phyloP scores from a whole-genome alignment of 2,888 invertebrate genomes.

The Drosophila emarginata region DNA sequence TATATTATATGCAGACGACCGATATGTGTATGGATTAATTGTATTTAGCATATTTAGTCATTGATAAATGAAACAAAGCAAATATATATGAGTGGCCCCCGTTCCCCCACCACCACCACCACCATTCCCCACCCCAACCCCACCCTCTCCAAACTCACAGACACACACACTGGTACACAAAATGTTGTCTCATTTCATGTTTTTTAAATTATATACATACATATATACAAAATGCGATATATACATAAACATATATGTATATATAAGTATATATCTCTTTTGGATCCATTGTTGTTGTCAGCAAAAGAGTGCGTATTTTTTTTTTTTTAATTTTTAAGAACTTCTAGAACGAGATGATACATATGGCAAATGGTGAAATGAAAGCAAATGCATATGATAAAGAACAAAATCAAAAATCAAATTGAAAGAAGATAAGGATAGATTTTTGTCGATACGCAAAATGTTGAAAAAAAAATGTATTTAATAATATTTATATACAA shows the following conservation, averaged over 20 bases:
- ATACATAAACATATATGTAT: conserved; percentile 2
- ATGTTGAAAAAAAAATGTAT: conserved; percentile 40
- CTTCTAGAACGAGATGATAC: conserved; percentile 44
- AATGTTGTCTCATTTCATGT: conserved; percentile 1
- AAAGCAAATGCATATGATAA: conserved; percentile 39
- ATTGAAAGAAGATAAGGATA: not conserved
- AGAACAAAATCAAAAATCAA: not conserved
- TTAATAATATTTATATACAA: conserved; percentile 41
- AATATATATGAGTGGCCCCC: conserved; percentile 30
- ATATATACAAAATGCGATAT: conserved; percentile 25
- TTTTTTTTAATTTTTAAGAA: conserved; percentile 34
- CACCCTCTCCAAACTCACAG: not conserved
- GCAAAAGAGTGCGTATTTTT: conserved; percentile 43
- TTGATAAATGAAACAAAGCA: conserved; percentile 6
- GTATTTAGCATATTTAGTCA: conserved; percentile 42
- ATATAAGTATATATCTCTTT: conserved; percentile 38
- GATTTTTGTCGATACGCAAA: conserved; percentile 42
- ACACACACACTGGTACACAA: not conserved
- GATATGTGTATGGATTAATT: conserved; percentile 15
- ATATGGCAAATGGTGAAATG: conserved; percentile 71
- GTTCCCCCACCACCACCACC: not conserved
- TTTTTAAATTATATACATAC: conserved; percentile 3
- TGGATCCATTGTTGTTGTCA: conserved; percentile 58
- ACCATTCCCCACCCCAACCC: conserved; percentile 1
- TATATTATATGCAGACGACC: not conserved